Percentiles rank a stretch among this genome's conserved stretches.
Conservation (phyloP, 2,888 invertebrate genomes). For the Dasysyrphus tricinctus region DNA sequence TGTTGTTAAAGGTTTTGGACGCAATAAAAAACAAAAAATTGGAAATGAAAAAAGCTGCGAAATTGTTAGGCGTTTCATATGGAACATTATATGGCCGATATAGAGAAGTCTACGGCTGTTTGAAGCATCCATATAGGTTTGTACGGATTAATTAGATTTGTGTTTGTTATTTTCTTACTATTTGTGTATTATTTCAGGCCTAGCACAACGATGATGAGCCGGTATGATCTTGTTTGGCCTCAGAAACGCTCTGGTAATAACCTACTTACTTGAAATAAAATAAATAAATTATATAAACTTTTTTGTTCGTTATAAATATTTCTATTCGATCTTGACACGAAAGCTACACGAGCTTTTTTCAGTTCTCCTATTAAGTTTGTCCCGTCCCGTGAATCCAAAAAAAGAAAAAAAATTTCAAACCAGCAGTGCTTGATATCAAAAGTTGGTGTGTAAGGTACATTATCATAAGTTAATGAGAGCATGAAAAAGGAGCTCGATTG, state of each 20-base stretch:
- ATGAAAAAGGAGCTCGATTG: too few species aligned
- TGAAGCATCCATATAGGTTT: constrained; percentile 94
- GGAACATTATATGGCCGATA: constrained; percentile 95
- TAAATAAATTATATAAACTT: too few species aligned
- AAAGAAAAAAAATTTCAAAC: too few species aligned
- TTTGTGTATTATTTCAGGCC: constrained; percentile 30
- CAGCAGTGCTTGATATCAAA: too few species aligned
- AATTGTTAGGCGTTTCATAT: constrained; percentile 94
- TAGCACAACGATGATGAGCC: constrained; percentile 72
- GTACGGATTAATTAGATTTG: constrained; percentile 25
- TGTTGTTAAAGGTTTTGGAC: constrained; percentile 88
- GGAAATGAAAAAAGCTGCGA: constrained; percentile 97
- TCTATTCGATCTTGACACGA: too few species aligned
- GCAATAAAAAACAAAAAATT: constrained; percentile 94
- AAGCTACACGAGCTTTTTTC: too few species aligned
- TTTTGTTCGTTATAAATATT: too few species aligned
- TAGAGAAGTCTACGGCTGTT: constrained; percentile 93
- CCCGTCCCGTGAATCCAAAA: too few species aligned
- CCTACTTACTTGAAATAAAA: constrained; percentile 80
- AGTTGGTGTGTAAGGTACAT: too few species aligned
- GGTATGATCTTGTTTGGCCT: constrained; percentile 89
- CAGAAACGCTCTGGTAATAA: constrained; percentile 88
- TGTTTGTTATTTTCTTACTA: neutral
- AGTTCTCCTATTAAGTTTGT: too few species aligned
- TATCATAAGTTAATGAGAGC: too few species aligned